Evolutionary conservation across 2,113 vertebrate genomes (phyloP), one percentile per base, ranked within the genome.

Genomic region (Nibea albiflora): DNA sequence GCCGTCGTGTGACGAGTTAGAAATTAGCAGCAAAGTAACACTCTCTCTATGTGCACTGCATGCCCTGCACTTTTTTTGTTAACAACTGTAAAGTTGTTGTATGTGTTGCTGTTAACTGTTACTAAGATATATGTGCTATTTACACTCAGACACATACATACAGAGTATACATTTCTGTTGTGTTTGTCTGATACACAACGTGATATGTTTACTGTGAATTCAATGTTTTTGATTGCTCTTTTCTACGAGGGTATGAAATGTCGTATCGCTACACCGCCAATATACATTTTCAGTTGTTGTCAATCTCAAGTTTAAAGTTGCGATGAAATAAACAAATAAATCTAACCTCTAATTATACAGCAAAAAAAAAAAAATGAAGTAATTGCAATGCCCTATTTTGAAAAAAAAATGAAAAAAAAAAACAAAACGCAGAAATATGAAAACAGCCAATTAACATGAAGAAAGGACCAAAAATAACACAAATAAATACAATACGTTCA

Each of bases 401-500:
- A 79, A 89, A 93, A 39, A 39, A 39, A 39, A 39, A 39, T n/a
- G 2, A 88, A 90, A 90, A 87, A 88, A 77, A 86, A 70, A 88
- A 90, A 80, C 52, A 83, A 81, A 85, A 90, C 79, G 61, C 73
- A 89, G 77, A 93, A 93, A 92, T 91, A 89, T 93, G 92, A 95
- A 95, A 95, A 92, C 90, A 92, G 75, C 92, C 91, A 95, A 95
- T 95, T 95, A 94, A 92, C 92, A 94, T 90, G 84, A 92, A 88
- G 92, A 93, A 93, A 90, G 91, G 85, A 88, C 90, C 89, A 92
- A 93, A 94, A 94, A 95, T 94, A 95, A 93, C 93, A 93, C 91
- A 93, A 94, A 92, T 91, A 95, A 93, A 93, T 94, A 93, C 89
- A 95, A 94, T 95, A 92, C 89, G 81, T 94, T 95, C 92, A 94